Percentiles rank a stretch among this genome's conserved stretches.
Conservation (phyloP, 1,140 invertebrate genomes). For the Drosophila baimaii region DNA sequence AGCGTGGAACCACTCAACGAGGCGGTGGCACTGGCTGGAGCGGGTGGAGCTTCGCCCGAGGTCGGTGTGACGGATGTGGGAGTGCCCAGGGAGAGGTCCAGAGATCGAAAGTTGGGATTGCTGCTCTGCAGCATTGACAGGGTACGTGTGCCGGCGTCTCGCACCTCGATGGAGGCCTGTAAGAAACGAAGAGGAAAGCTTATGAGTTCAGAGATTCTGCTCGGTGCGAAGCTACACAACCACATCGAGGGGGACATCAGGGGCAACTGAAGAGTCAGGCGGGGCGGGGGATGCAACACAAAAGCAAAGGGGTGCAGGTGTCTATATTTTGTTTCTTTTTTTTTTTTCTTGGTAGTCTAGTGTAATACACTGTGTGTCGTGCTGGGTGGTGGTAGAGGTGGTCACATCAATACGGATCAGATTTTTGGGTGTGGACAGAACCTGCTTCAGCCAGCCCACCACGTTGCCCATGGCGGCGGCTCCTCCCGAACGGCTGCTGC, state of each 20-base stretch:
- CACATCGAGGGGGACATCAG: constrained; percentile 34
- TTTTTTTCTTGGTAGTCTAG: constrained; percentile 3
- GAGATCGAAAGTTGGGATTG: constrained; percentile 78
- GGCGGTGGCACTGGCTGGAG: constrained; percentile 53
- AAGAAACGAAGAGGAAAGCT: constrained; percentile 21
- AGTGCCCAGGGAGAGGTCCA: constrained; percentile 58
- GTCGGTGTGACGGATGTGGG: constrained; percentile 52
- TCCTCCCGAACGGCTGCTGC: constrained; percentile 85
- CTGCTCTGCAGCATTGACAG: constrained; percentile 84
- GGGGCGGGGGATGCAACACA: constrained; percentile 29
- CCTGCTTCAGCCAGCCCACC: constrained; percentile 91
- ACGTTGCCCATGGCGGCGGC: constrained; percentile 89
- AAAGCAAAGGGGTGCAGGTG: constrained; percentile 35
- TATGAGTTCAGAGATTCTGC: not conserved
- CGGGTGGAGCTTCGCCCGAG: constrained; percentile 27
- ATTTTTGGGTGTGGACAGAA: constrained; percentile 68
- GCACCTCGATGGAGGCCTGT: constrained; percentile 89
- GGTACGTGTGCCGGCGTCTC: constrained; percentile 88
- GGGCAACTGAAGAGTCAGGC: constrained; percentile 39
- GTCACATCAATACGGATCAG: constrained; percentile 41
- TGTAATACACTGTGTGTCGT: constrained; percentile 31
- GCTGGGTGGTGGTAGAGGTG: constrained; percentile 28
- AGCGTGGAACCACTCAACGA: constrained; percentile 60
- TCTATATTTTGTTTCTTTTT: not conserved
- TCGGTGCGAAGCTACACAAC: not conserved